phyloP scores from a whole-genome alignment of 2,888 invertebrate species.

The Ecdyonurus torrentis region DNA sequence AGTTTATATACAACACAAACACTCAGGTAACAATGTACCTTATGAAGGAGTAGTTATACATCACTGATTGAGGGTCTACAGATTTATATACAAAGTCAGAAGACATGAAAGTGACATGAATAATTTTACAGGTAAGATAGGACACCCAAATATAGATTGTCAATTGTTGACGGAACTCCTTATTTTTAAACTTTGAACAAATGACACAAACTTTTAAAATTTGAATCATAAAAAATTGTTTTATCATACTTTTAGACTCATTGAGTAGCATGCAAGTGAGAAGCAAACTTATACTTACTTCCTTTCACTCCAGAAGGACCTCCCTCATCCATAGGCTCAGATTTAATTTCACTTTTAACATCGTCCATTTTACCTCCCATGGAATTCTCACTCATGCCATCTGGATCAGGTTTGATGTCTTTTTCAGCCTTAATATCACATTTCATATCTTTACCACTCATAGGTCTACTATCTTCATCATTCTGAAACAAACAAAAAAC shows the following conservation, averaged over 20 bases:
- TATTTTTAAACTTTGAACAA: not conserved
- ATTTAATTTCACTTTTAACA: conserved; percentile 40
- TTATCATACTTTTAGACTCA: no score
- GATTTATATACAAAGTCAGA: no score
- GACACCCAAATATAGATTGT: no score
- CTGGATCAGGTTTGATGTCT: conserved; percentile 1
- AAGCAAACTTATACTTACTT: not conserved
- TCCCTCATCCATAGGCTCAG: conserved; percentile 36
- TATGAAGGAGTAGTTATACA: no score
- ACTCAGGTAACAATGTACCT: no score
- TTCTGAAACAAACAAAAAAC: not conserved
- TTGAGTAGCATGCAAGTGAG: not conserved
- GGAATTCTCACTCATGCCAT: conserved; percentile 3
- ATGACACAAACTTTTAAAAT: not conserved
- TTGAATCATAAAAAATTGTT: not conserved
- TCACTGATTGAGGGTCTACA: no score
- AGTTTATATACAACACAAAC: no score
- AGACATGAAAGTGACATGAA: no score
- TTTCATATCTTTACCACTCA: conserved; percentile 2
- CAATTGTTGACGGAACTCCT: no score
- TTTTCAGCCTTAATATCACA: conserved; percentile 5
- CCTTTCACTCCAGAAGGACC: not conserved
- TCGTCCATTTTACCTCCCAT: conserved; percentile 10
- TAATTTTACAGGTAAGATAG: no score
- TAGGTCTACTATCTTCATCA: no score